A percentile compares a stretch with the other conserved stretches of the same genome.
These are phyloP conservation scores for Drosophila pullipes DNA, from an alignment of 2,888 invertebrate genomes.

Conservation along the genomic window DNA sequence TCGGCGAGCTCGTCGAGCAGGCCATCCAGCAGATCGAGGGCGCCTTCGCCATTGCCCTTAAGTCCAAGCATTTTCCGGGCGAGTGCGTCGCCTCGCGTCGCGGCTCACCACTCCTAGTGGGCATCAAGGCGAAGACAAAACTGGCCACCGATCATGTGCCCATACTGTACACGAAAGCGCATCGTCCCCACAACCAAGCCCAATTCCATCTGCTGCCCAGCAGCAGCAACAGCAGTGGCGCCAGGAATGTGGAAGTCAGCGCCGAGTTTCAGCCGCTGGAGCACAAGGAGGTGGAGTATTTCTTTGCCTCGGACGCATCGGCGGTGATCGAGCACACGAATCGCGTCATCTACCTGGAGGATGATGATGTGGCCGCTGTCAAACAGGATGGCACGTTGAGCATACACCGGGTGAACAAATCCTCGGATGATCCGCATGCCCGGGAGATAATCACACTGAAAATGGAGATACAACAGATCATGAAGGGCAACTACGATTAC, in stretches of 20 bases:
- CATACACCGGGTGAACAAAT: constrained; percentile 95
- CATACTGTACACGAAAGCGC: constrained; percentile 92
- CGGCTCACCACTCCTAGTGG: constrained; percentile 98
- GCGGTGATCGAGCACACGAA: constrained; percentile 99
- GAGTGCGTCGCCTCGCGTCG: constrained; percentile 98
- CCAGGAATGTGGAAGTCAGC: constrained; percentile 88
- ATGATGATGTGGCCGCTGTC: constrained; percentile 98
- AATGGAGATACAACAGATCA: constrained; percentile 99
- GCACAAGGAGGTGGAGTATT: constrained; percentile 97
- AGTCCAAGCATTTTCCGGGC: constrained; percentile 97
- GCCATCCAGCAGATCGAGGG: constrained; percentile 99
- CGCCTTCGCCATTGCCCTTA: constrained; percentile 98
- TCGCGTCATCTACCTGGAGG: constrained; percentile 98
- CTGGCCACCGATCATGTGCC: constrained; percentile 99
- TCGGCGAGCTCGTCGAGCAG: constrained; percentile 97
- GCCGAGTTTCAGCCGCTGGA: constrained; percentile 96
- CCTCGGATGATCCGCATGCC: constrained; percentile 92
- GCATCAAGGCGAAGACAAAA: constrained; percentile 97
- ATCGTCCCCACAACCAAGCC: constrained; percentile 88
- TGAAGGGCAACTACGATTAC: constrained; percentile 99
- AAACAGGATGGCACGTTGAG: constrained; percentile 97
- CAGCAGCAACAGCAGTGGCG: constrained; percentile 22
- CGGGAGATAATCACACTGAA: constrained; percentile 98
- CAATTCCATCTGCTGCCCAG: constrained; percentile 87
- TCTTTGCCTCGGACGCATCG: constrained; percentile 99